These are phyloP conservation scores for Podiceps cristatus DNA, from an alignment of 2,113 vertebrate species.

Conservation along the genomic window DNA sequence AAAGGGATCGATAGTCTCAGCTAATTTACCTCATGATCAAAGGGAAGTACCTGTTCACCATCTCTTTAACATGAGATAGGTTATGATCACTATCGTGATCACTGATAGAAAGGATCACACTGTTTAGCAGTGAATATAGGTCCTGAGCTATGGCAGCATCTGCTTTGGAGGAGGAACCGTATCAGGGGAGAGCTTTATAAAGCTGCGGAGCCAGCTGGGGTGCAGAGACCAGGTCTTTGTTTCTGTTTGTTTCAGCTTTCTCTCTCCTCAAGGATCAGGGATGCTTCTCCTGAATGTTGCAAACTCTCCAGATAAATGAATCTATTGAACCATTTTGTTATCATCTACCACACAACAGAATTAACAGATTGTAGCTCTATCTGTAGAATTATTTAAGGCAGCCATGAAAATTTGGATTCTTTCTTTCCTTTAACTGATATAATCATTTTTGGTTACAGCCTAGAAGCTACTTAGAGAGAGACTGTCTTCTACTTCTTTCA, in stretches of 20 bases:
- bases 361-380: neutral
- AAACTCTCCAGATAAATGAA: neutral
- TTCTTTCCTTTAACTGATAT: neutral
- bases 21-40: neutral
- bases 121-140: neutral
- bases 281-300: neutral
- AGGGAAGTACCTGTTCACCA: neutral
- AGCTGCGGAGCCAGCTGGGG: neutral
- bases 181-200: neutral
- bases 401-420: neutral
- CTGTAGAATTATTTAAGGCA: neutral
- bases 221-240: neutral
- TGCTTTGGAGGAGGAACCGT: neutral
- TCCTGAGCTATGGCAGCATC: neutral
- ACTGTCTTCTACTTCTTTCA: neutral
- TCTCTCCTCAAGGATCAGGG: neutral
- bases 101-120: neutral
- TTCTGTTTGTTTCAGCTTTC: neutral
- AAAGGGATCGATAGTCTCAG: neutral
- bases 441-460: neutral
- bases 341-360: neutral
- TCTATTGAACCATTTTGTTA: neutral
- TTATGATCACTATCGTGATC: neutral
- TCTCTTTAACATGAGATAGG: neutral
- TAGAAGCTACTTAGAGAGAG: neutral